Conservation (phyloP, 2,113 vertebrate species). For the Amblyornis subalaris region DNA sequence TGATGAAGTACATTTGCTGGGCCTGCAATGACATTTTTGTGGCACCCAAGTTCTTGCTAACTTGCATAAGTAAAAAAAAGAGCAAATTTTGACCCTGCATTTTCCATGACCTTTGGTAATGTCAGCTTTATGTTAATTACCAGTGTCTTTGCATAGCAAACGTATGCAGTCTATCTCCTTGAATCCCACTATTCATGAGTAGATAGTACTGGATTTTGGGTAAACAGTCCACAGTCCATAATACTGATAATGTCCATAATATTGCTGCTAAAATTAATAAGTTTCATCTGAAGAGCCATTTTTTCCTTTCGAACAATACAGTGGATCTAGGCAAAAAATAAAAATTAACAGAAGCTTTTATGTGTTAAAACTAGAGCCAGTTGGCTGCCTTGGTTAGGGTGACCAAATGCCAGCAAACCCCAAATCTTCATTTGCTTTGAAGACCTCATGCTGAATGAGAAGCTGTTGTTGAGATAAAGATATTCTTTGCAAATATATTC, state of each 20-base stretch:
- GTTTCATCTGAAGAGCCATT: background rate
- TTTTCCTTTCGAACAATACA: background rate
- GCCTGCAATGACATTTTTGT: background rate
- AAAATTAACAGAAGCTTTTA: conserved; percentile 32
- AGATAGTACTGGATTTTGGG: background rate
- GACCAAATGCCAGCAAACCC: conserved; percentile 55
- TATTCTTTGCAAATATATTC: background rate
- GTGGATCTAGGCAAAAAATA: background rate
- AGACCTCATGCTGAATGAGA: conserved; percentile 69
- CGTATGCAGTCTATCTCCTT: background rate
- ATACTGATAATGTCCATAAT: background rate
- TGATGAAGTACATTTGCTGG: background rate
- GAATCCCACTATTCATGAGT: background rate
- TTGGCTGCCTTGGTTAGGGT: conserved; percentile 49
- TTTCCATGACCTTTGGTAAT: background rate
- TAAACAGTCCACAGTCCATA: background rate
- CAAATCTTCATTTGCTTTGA: conserved; percentile 49
- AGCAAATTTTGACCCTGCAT: background rate
- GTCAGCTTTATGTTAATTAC: background rate
- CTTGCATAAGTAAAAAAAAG: background rate
- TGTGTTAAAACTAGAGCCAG: conserved; percentile 43
- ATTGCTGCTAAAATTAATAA: background rate
- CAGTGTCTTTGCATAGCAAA: background rate
- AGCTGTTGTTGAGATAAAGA: conserved; percentile 56
- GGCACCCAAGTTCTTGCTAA: background rate